Conservation (phyloP, 2,888 invertebrate species). For the Parascotia fuliginaria region DNA sequence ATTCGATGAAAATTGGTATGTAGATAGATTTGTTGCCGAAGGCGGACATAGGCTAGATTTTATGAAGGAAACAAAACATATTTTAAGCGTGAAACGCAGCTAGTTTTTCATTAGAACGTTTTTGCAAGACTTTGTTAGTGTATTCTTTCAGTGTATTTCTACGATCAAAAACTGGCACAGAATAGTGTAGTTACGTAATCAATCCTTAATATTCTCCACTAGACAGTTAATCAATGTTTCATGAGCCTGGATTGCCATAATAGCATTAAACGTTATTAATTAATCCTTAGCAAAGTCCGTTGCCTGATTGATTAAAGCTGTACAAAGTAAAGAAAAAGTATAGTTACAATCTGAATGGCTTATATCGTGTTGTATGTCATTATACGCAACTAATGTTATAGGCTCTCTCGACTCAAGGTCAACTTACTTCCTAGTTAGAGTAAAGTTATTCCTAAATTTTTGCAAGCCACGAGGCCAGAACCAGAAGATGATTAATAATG, state of each 20-base stretch:
- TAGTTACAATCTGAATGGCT: constrained; percentile 3
- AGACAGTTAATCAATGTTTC: too few species aligned
- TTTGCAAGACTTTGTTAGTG: too few species aligned
- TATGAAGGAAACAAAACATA: too few species aligned
- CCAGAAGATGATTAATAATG: constrained; percentile 71
- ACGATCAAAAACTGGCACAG: too few species aligned
- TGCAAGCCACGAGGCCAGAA: constrained; percentile 42
- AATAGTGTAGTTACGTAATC: too few species aligned
- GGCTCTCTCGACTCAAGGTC: constrained; percentile 52
- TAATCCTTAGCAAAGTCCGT: background rate
- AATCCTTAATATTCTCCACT: too few species aligned
- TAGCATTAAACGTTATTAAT: constrained; percentile 1
- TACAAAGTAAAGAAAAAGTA: constrained; percentile 1
- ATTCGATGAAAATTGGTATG: too few species aligned
- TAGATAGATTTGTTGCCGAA: too few species aligned
- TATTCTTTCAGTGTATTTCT: too few species aligned
- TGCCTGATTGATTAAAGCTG: constrained; percentile 3
- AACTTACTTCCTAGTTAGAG: constrained; percentile 41
- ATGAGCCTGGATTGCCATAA: background rate
- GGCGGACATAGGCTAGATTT: too few species aligned
- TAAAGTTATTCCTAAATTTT: constrained; percentile 70
- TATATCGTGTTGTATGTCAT: constrained; percentile 10
- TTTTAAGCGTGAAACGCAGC: too few species aligned
- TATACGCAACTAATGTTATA: constrained; percentile 20
- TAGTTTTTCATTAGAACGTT: too few species aligned